Percentiles rank a stretch among this genome's conserved stretches.
phyloP scores from a whole-genome alignment of 2,797 vertebrate genomes.

The Caiman crocodilus region DNA sequence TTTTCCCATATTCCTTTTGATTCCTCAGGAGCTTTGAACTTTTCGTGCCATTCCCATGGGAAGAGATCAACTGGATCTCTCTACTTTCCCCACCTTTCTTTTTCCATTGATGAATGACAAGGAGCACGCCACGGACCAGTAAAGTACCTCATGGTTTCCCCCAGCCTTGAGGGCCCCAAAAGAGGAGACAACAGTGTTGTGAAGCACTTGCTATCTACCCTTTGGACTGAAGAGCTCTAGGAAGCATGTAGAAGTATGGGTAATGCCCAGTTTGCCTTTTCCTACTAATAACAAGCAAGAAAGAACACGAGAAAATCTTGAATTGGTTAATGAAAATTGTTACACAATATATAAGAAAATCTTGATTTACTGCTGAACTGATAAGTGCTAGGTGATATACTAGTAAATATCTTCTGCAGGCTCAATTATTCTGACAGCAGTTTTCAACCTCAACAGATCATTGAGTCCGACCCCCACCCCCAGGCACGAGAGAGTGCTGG shows the following conservation, averaged over 20 bases:
- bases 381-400: not conserved
- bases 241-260: not conserved
- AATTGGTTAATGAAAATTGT: not conserved
- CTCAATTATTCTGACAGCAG: not conserved
- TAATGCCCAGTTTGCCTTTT: not conserved
- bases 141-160: not conserved
- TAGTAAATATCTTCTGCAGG: not conserved
- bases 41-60: not conserved
- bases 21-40: not conserved
- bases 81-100: not conserved
- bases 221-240: not conserved
- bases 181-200: not conserved
- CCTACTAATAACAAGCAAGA: not conserved
- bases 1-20: not conserved
- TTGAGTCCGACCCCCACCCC: no score
- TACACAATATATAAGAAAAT: not conserved
- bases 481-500: no score
- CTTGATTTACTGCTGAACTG: not conserved
- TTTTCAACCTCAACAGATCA: no score
- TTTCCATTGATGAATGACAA: not conserved
- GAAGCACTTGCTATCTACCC: not conserved
- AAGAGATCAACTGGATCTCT: not conserved
- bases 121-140: not conserved
- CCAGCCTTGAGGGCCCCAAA: not conserved
- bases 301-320: not conserved